Percentiles rank a stretch among this genome's conserved stretches.
Evolutionary conservation across 2,113 vertebrate genomes (phyloP).

Genomic region (Abramis brama): DNA sequence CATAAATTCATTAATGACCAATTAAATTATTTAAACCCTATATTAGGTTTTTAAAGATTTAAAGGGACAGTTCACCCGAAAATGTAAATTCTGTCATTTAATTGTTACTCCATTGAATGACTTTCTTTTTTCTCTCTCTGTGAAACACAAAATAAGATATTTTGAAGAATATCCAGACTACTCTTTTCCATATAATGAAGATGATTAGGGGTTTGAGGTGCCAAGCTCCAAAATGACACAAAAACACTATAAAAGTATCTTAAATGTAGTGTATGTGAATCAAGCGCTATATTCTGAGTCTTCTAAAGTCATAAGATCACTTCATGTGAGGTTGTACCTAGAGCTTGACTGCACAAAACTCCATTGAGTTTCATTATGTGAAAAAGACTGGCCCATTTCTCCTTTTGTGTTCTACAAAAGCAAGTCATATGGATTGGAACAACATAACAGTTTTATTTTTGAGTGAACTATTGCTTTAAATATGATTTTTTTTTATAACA

Average conservation of each 20-base stretch:
- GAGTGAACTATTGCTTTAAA: background rate
- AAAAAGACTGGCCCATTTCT: background rate
- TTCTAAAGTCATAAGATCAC: background rate
- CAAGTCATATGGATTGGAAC: background rate
- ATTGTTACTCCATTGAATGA: background rate
- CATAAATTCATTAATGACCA: background rate
- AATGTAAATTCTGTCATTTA: background rate
- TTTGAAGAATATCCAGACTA: background rate
- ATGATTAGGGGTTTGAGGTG: background rate
- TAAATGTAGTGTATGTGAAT: background rate
- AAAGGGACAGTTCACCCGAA: too few species aligned
- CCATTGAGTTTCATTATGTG: background rate
- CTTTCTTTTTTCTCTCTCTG: background rate
- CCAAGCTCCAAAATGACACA: background rate
- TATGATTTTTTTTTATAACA: background rate
- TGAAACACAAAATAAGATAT: background rate
- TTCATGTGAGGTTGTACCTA: background rate
- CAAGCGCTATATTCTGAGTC: background rate
- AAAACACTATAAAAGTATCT: background rate
- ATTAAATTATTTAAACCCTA: background rate
- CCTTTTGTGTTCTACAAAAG: background rate
- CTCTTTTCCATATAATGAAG: background rate
- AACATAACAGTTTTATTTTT: background rate
- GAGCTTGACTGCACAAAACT: background rate
- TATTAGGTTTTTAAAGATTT: background rate